phyloP scores from a whole-genome alignment of 2,888 invertebrate genomes.

The Stenurella melanura region DNA sequence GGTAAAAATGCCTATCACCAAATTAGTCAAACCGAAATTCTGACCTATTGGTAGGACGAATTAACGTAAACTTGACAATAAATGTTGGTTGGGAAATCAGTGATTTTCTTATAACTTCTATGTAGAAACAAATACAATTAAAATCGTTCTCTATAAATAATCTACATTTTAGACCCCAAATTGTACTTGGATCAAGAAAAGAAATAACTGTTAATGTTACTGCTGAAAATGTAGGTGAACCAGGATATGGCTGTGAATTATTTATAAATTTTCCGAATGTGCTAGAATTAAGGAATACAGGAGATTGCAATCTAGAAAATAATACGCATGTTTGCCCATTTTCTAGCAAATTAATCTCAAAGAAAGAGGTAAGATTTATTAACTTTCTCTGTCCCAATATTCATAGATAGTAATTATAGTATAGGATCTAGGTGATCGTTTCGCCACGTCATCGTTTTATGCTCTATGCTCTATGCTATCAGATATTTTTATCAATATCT shows the following conservation, averaged over 20 bases:
- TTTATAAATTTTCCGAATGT: constrained; percentile 46
- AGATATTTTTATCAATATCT: too few species aligned
- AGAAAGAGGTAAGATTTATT: constrained; percentile 47
- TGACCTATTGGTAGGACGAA: too few species aligned
- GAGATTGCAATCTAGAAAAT: constrained; percentile 50
- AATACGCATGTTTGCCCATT: constrained; percentile 53
- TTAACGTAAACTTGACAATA: too few species aligned
- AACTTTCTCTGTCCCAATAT: neutral
- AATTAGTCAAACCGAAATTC: too few species aligned
- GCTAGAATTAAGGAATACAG: constrained; percentile 49
- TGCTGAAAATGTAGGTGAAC: constrained; percentile 56
- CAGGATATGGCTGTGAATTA: constrained; percentile 57
- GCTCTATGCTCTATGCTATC: too few species aligned
- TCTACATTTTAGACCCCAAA: constrained; percentile 44
- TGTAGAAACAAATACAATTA: too few species aligned
- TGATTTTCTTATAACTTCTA: too few species aligned
- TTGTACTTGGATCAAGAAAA: constrained; percentile 53
- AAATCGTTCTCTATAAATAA: neutral
- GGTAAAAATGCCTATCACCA: too few species aligned
- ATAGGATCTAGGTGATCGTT: too few species aligned
- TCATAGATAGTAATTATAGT: too few species aligned
- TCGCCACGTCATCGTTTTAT: too few species aligned
- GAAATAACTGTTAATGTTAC: constrained; percentile 49
- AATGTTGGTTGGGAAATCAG: too few species aligned
- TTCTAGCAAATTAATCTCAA: constrained; percentile 38